Conservation (phyloP, 2,113 vertebrate species). For the Megalops atlanticus region DNA sequence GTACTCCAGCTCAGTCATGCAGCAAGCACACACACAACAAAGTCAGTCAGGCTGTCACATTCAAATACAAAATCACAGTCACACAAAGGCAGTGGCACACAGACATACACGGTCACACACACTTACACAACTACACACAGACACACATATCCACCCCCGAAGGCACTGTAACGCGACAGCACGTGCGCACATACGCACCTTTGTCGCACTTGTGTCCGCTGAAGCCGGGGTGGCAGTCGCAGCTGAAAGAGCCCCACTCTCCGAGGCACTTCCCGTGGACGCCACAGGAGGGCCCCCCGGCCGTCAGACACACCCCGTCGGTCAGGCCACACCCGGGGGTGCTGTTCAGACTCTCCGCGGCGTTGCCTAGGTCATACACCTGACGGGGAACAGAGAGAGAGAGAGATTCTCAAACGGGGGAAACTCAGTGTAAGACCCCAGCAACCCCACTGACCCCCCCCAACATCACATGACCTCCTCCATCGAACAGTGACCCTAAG, state of each 20-base stretch:
- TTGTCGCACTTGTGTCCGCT: constrained; percentile 77
- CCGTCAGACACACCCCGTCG: constrained; percentile 73
- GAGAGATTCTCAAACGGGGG: background rate
- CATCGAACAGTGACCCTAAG: background rate
- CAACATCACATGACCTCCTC: background rate
- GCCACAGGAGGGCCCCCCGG: constrained; percentile 74
- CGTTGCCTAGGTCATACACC: constrained; percentile 81
- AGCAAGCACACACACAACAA: background rate
- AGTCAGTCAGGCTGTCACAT: background rate
- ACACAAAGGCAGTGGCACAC: background rate
- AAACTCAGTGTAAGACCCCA: background rate
- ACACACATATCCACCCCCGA: too few relatives aligned
- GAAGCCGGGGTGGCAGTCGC: constrained; percentile 80
- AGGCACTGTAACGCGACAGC: too few relatives aligned
- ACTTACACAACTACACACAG: too few relatives aligned
- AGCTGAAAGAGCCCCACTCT: constrained; percentile 81
- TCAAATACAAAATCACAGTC: background rate
- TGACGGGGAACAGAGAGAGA: constrained; percentile 42
- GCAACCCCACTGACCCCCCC: constrained; percentile 9
- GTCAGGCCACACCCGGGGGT: constrained; percentile 74
- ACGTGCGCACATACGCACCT: constrained; percentile 57
- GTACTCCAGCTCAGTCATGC: background rate
- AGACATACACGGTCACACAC: constrained; percentile 6
- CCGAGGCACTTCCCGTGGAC: constrained; percentile 76
- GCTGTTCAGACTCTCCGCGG: constrained; percentile 80